Evolutionary conservation across 2,888 invertebrate genomes (phyloP).

Genomic region (Anthoptus insignis): DNA sequence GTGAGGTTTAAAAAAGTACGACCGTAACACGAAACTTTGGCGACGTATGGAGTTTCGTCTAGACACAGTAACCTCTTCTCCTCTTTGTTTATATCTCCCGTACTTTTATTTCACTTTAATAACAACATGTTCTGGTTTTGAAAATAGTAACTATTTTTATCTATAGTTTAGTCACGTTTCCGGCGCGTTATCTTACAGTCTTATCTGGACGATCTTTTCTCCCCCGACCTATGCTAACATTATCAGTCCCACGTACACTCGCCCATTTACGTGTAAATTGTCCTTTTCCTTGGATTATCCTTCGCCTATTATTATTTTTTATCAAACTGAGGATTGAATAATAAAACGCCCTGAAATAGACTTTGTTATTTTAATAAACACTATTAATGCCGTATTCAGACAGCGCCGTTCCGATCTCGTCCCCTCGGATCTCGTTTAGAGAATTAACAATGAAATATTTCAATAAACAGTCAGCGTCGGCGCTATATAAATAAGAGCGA

Average conservation of each 20-base stretch:
- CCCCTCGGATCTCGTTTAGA: conserved; percentile 71
- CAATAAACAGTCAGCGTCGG: conserved; percentile 77
- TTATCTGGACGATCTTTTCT: conserved; percentile 72
- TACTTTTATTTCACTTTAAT: conserved; percentile 18
- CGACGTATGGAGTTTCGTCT: conserved; percentile 75
- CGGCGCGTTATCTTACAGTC: conserved; percentile 59
- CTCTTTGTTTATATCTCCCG: conserved; percentile 48
- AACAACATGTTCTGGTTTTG: conserved; percentile 15
- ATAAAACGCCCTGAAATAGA: conserved; percentile 60
- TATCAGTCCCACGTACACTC: conserved; percentile 63
- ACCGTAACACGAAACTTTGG: conserved; percentile 69
- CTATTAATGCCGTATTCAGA: conserved; percentile 74
- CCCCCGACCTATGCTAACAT: conserved; percentile 77
- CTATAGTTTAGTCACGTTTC: conserved; percentile 42
- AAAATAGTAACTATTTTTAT: conserved; percentile 36
- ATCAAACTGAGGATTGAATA: conserved; percentile 53
- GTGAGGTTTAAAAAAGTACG: conserved; percentile 60
- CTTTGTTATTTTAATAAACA: conserved; percentile 83
- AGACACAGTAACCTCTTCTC: conserved; percentile 70
- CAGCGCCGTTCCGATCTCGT: conserved; percentile 67
- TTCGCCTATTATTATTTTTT: conserved; percentile 48
- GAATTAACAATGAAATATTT: conserved; percentile 86
- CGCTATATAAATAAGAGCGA: conserved; percentile 79
- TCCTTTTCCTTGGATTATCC: conserved; percentile 69
- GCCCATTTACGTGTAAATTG: conserved; percentile 74